Evolutionary conservation across 2,888 invertebrate genomes (phyloP).

Genomic region (Mycalesis mineus): DNA sequence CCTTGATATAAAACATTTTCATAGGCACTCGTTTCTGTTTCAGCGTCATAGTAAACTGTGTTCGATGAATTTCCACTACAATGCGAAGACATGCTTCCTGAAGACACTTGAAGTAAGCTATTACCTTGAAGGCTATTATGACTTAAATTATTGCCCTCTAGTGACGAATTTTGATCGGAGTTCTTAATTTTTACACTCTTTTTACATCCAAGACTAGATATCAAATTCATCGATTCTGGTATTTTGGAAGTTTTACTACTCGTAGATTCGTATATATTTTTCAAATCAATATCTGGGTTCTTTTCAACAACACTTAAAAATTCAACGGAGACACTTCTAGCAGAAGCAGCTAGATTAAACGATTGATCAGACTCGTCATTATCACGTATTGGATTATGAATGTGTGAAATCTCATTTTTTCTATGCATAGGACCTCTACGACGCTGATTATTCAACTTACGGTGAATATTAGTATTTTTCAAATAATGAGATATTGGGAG

Average conservation of each 20-base stretch:
- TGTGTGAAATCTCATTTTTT: slow-evolving; percentile 83
- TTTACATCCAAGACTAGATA: slow-evolving; percentile 70
- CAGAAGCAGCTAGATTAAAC: slow-evolving; percentile 76
- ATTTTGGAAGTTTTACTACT: slow-evolving; percentile 79
- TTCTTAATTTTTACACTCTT: slow-evolving; percentile 51
- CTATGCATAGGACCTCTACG: slow-evolving; percentile 79
- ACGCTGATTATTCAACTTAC: slow-evolving; percentile 85
- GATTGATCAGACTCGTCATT: slow-evolving; percentile 56
- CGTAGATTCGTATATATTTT: slow-evolving; percentile 85
- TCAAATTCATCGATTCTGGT: slow-evolving; percentile 71
- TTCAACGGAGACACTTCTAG: slow-evolving; percentile 81
- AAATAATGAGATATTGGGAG: slow-evolving; percentile 65
- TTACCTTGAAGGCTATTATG: slow-evolving; percentile 40
- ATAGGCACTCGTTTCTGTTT: slow-evolving; percentile 64
- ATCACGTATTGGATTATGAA: slow-evolving; percentile 83
- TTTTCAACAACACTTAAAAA: slow-evolving; percentile 83
- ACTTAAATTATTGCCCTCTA: slow-evolving; percentile 44
- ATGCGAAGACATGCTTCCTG: slow-evolving; percentile 72
- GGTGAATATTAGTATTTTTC: slow-evolving; percentile 72
- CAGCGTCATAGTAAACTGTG: slow-evolving; percentile 71
- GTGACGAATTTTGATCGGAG: slow-evolving; percentile 46
- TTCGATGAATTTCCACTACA: slow-evolving; percentile 71
- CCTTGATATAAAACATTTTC: slow-evolving; percentile 76
- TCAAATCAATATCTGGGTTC: slow-evolving; percentile 81
- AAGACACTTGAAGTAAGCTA: slow-evolving; percentile 55